A percentile compares a stretch with the other conserved stretches of the same genome.
These are phyloP conservation scores for Colletes latitarsis DNA, from an alignment of 1,140 invertebrate genomes.

Conservation along the genomic window DNA sequence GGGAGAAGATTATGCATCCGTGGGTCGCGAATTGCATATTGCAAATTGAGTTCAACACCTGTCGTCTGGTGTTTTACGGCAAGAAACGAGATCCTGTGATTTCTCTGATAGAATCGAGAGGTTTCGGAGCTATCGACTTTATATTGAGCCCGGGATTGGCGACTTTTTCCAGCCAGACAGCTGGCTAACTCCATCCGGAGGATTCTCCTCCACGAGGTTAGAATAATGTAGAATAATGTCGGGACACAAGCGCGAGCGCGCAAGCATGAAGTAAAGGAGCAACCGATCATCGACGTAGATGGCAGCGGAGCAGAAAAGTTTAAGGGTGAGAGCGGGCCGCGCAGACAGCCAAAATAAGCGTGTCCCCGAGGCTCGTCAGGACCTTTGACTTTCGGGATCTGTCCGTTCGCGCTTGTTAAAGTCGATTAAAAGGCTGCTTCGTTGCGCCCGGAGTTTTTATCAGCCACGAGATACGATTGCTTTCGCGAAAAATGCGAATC, in stretches of 20 bases:
- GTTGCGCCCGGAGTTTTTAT: background rate
- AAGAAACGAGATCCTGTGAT: too few relatives aligned
- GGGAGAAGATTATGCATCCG: too few relatives aligned
- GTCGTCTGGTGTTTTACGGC: too few relatives aligned
- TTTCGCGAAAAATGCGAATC: background rate
- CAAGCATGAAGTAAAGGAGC: slow-evolving; percentile 49
- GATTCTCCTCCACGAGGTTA: slow-evolving; percentile 18
- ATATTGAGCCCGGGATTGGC: slow-evolving; percentile 7
- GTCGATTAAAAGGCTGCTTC: slow-evolving; percentile 17
- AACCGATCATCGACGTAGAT: slow-evolving; percentile 47
- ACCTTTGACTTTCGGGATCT: slow-evolving; percentile 36
- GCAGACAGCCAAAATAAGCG: slow-evolving; percentile 56
- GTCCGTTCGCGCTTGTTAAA: slow-evolving; percentile 8
- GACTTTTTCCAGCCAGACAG: background rate
- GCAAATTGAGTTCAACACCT: too few relatives aligned
- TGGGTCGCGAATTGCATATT: too few relatives aligned
- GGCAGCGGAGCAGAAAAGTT: slow-evolving; percentile 58
- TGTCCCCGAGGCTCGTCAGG: slow-evolving; percentile 22
- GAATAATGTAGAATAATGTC: slow-evolving; percentile 45
- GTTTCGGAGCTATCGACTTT: slow-evolving; percentile 33
- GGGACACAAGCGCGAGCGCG: slow-evolving; percentile 19
- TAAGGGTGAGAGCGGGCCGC: slow-evolving; percentile 54
- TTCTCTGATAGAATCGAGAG: too few relatives aligned
- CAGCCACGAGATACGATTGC: background rate
- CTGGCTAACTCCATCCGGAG: background rate